Base-by-base conservation (phyloP, 2,888 invertebrate genomes). In the Achlya flavicornis region DNA sequence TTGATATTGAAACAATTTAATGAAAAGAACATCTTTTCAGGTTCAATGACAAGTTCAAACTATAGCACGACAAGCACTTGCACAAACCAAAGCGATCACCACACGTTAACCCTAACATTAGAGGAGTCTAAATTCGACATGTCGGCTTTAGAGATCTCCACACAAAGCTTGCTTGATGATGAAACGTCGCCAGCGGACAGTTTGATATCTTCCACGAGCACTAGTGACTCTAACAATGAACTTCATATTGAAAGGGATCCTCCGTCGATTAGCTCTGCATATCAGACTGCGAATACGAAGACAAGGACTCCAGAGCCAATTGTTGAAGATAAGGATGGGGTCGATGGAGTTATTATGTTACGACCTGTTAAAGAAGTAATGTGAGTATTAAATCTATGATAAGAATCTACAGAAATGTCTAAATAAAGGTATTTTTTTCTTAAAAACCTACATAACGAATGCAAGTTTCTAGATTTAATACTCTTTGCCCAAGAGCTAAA, bases 161-260 rank as follows among this genome's bases (percentile, higher is more conserved):
- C 95, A 0, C 95, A 95, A 57, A 95, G 95, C 65, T 87, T 97
- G 43, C 91, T 97, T 41, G 97, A 97, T 70, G 97, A 97, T 77
- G 97, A 97, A 82, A 97, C 97, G 0, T 97, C 97, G 0, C 97
- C 97, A 14, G 97, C 97, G 0, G 97, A 97, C 75, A 97, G 97
- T 80, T 88, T 97, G 61, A 96, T 97, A 68, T 95, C 95, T 48
- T 94, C 94, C 0, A 93, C 93, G 1, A 96, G 96, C 76, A 95
- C 95, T 12, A 95, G 95, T 61, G 96, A 95, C 72, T 94, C 94
- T 0, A 95, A 95, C 64, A 95, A 95, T 65, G 93, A 94, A 63
- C 77, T 93, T 66, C 89, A 89, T 5, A 85, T 92, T n/a, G 94
- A 93, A 66, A 88, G 90, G 64, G 94, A 94, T 64, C 74, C 86